These are phyloP conservation scores for Poeciliopsis turrubarensis DNA, from an alignment of 2,113 vertebrate species.

Conservation along the genomic window DNA sequence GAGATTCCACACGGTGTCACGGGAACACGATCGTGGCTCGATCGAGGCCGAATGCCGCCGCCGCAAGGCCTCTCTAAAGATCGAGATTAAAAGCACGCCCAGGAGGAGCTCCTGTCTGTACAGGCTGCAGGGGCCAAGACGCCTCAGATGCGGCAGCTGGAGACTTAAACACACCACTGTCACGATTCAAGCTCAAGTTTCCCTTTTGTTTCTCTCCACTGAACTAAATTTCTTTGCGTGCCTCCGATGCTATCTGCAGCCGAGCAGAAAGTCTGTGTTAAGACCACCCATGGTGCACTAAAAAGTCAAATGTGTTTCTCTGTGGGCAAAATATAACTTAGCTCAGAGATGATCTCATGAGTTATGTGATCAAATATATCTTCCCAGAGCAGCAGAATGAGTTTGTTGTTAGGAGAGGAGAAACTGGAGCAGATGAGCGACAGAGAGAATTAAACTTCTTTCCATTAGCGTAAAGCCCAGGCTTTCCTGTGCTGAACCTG, in stretches of 20 bases:
- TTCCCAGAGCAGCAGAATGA: neutral
- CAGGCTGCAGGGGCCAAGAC: neutral
- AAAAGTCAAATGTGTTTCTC: neutral
- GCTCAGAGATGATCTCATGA: no score
- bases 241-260: no score
- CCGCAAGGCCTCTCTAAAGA: neutral
- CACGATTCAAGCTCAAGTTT: no score
- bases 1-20: neutral
- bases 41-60: neutral
- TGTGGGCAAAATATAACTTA: no score
- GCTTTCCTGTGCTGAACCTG: neutral
- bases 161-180: neutral
- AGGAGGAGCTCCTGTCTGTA: slow-evolving; percentile 29
- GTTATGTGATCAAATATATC: neutral
- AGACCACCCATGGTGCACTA: neutral
- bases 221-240: neutral
- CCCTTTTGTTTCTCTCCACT: neutral
- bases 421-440: neutral
- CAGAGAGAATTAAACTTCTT: neutral
- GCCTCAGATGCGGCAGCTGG: neutral
- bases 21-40: slow-evolving; percentile 8
- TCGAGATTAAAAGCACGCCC: neutral
- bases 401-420: neutral
- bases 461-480: neutral
- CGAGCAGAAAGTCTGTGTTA: neutral